Conservation (phyloP, 2,797 vertebrate species). For the Sebastes aleutianus region DNA sequence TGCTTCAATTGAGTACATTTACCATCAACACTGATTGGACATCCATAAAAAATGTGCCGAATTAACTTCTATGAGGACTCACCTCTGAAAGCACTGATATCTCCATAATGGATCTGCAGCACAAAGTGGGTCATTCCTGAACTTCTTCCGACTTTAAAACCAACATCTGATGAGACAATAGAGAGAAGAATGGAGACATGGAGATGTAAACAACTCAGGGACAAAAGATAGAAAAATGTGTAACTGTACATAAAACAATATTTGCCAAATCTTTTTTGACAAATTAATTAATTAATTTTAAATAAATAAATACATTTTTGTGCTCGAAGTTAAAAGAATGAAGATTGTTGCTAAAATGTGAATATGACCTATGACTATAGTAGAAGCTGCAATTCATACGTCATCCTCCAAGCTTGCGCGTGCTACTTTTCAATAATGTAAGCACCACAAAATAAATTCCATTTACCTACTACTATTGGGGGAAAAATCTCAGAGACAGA, state of each 20-base stretch:
- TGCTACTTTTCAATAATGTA: not conserved
- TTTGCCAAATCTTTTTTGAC: not conserved
- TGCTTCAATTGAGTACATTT: no score
- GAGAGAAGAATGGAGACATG: not conserved
- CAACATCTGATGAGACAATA: slow-evolving; percentile 84
- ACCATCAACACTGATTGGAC: not conserved
- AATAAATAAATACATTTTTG: no score
- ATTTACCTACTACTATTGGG: not conserved
- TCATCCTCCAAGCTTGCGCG: no score
- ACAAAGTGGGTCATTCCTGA: slow-evolving; percentile 90
- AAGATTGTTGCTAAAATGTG: no score
- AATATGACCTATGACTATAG: no score
- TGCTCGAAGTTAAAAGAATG: no score
- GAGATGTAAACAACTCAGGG: not conserved
- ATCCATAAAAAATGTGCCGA: not conserved
- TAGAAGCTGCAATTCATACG: no score
- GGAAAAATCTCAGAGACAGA: not conserved
- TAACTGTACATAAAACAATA: not conserved
- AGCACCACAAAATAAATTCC: not conserved
- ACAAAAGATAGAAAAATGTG: not conserved
- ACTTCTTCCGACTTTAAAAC: slow-evolving; percentile 93
- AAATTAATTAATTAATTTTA: no score
- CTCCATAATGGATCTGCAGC: slow-evolving; percentile 97
- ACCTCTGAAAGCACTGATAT: slow-evolving; percentile 90
- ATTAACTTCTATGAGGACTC: slow-evolving; percentile 35